Evolutionary conservation across 2,113 vertebrate species (phyloP).

Genomic region (Gavialis gangeticus): DNA sequence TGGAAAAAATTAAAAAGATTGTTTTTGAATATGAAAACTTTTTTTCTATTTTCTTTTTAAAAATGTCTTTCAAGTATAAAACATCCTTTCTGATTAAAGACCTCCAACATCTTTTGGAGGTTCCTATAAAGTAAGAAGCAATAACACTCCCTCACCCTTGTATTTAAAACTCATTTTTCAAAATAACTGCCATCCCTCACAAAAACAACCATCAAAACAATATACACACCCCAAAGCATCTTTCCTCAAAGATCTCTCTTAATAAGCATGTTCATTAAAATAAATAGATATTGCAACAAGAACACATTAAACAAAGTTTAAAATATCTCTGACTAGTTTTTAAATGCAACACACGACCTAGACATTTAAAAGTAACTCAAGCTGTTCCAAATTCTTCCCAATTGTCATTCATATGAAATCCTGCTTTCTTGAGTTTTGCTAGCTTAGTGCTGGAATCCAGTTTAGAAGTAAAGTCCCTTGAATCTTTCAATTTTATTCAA

Average conservation of each 20-base stretch:
- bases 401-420: neutral
- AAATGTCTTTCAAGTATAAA: neutral
- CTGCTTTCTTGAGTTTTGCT: neutral
- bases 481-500: neutral
- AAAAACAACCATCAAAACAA: neutral
- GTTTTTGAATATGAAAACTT: neutral
- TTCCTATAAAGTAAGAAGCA: neutral
- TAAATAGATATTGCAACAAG: neutral
- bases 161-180: neutral
- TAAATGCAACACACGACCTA: neutral
- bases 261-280: neutral
- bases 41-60: conserved; percentile 1
- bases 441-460: neutral
- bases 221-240: neutral
- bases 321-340: neutral
- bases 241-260: neutral
- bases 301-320: neutral
- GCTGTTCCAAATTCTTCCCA: neutral
- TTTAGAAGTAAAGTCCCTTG: neutral
- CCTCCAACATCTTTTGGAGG: neutral
- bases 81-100: neutral
- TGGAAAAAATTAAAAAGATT: conserved; percentile 32
- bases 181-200: neutral
- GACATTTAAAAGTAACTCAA: neutral
- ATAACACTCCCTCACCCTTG: neutral